These are phyloP conservation scores for Sinocyclocheilus grahami DNA, from an alignment of 2,113 vertebrate species.

Conservation along the genomic window DNA sequence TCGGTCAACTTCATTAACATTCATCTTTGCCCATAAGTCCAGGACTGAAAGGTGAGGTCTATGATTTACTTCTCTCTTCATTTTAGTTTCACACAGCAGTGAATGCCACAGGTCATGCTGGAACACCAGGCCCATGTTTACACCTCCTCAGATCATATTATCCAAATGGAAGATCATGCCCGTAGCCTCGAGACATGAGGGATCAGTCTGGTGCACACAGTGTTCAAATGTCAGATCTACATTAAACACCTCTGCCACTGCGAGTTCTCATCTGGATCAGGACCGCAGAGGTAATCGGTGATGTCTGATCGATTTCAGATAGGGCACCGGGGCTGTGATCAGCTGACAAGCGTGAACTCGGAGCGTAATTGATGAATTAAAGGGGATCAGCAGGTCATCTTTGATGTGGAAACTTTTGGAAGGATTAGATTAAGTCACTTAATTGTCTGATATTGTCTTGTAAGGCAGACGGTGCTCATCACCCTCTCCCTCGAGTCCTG, in stretches of 20 bases:
- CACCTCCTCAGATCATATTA: not conserved
- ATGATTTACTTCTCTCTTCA: constrained; percentile 5
- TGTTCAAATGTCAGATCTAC: constrained; percentile 34
- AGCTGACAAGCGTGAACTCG: not conserved
- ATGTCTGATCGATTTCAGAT: constrained; percentile 33
- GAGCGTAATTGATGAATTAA: constrained; percentile 12
- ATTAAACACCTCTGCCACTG: constrained; percentile 21
- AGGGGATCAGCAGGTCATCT: constrained; percentile 5
- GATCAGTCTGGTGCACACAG: constrained; percentile 3
- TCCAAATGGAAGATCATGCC: not conserved
- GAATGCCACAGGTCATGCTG: not conserved
- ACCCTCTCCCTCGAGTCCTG: not conserved
- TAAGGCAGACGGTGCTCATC: not conserved
- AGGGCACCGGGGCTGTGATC: constrained; percentile 22
- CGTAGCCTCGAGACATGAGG: not conserved
- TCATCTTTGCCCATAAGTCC: not conserved
- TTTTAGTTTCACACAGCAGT: constrained; percentile 7
- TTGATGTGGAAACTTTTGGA: constrained; percentile 25
- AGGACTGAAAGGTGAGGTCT: not conserved
- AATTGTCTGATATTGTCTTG: constrained; percentile 18
- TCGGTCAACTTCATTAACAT: not conserved
- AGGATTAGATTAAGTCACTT: constrained; percentile 11
- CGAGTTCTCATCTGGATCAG: constrained; percentile 15
- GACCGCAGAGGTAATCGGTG: not conserved
- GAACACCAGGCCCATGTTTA: constrained; percentile 1